These are phyloP conservation scores for Luidia sarsii DNA, from an alignment of 53 echinoderm and acorn worm genomes.

Conservation along the genomic window DNA sequence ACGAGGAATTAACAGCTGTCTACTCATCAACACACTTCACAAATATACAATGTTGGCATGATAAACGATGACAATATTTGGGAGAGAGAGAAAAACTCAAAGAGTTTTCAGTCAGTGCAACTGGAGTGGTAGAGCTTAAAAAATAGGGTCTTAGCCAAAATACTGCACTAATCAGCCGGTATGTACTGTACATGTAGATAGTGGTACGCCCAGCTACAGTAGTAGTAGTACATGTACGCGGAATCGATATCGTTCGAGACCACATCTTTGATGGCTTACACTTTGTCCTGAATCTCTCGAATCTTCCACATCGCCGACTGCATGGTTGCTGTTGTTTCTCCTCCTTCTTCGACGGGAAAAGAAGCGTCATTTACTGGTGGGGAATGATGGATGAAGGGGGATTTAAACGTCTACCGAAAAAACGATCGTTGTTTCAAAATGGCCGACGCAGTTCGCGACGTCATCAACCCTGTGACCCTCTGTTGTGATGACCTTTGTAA, in stretches of 20 bases:
- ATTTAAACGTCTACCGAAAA: conserved; percentile 10
- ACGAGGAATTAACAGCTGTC: no score
- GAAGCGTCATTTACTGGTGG: conserved; percentile 4
- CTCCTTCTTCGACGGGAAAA: conserved; percentile 12
- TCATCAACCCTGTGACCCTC: conserved; percentile 39
- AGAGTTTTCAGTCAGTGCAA: no score
- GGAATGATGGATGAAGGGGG: conserved; percentile 39
- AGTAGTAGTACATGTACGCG: not conserved
- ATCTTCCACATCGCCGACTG: conserved; percentile 97
- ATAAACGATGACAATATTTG: no score
- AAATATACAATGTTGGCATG: no score
- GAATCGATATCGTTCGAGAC: not conserved
- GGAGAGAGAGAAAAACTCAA: no score
- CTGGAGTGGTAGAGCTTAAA: no score
- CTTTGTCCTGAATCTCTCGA: conserved; percentile 96
- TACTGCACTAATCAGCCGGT: no score
- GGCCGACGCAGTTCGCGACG: conserved; percentile 51
- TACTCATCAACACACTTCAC: no score
- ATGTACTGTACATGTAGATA: not conserved
- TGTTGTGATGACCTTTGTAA: conserved; percentile 33
- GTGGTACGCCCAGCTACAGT: not conserved
- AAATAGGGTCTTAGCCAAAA: no score
- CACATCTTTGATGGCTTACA: conserved; percentile 73
- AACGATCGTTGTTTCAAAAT: conserved; percentile 40
- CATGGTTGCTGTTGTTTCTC: conserved; percentile 54